phyloP scores from a whole-genome alignment of 2,888 invertebrate genomes.

The Alloscopus bannaensis region DNA sequence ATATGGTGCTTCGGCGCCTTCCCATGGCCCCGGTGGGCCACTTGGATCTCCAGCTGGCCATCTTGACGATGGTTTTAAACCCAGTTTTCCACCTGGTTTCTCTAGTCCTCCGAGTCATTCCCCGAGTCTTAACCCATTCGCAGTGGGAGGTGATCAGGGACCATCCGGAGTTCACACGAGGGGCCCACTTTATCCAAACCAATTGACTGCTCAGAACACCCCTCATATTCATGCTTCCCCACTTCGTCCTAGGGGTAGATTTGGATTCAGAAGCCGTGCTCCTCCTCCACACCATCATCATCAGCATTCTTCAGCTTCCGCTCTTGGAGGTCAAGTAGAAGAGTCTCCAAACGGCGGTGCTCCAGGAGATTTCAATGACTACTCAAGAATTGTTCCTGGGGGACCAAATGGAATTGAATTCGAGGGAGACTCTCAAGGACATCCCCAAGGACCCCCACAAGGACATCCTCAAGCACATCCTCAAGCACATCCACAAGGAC shows the following conservation, averaged over 20 bases:
- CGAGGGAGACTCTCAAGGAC: not conserved
- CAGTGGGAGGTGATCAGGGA: slow-evolving; percentile 44
- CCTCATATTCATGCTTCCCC: slow-evolving; percentile 1
- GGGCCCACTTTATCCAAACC: slow-evolving; percentile 48
- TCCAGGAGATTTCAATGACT: slow-evolving; percentile 28
- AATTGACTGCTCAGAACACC: slow-evolving; percentile 33
- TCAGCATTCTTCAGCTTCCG: slow-evolving; percentile 23
- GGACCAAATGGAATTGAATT: not conserved
- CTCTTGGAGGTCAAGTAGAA: slow-evolving; percentile 16
- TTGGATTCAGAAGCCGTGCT: slow-evolving; percentile 11
- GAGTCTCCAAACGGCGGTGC: slow-evolving; percentile 22
- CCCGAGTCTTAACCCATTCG: slow-evolving; percentile 61
- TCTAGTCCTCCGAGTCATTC: slow-evolving; percentile 55
- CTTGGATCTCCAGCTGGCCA: slow-evolving; percentile 51
- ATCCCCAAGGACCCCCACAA: not conserved
- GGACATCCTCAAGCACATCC: not conserved
- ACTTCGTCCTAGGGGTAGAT: slow-evolving; percentile 21
- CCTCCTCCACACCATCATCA: slow-evolving; percentile 24
- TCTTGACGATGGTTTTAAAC: slow-evolving; percentile 56
- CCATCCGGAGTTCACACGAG: slow-evolving; percentile 23
- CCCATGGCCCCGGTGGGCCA: slow-evolving; percentile 13
- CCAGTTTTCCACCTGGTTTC: slow-evolving; percentile 58
- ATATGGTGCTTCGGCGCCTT: not conserved
- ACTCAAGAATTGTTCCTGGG: not conserved
- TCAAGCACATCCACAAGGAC: not conserved